These are phyloP conservation scores for Cheumatopsyche charites DNA, from an alignment of 1,140 invertebrate species.

Conservation along the genomic window DNA sequence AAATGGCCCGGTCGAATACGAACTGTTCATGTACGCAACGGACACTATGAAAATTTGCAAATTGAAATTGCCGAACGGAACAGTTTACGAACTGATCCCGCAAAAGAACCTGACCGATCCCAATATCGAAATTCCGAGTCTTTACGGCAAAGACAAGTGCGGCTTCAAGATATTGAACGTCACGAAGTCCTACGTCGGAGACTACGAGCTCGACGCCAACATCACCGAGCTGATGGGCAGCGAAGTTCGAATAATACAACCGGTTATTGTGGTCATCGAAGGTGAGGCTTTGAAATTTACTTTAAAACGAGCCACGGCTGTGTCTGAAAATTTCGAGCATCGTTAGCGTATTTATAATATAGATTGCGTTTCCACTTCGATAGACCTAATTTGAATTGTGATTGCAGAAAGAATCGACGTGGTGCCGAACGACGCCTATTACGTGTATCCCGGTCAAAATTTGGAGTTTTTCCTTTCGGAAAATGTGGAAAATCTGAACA, in stretches of 20 bases:
- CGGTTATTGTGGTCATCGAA: constrained; percentile 7
- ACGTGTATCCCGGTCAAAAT: not conserved
- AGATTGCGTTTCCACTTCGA: no score
- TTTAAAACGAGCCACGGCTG: not conserved
- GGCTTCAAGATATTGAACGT: constrained; percentile 4
- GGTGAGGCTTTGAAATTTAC: constrained; percentile 2
- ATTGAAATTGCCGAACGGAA: constrained; percentile 24
- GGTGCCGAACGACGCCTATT: not conserved
- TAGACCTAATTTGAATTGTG: not conserved
- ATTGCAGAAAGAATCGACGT: constrained; percentile 23
- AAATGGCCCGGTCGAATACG: not conserved
- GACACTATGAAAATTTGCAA: constrained; percentile 7
- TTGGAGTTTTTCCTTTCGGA: constrained; percentile 11
- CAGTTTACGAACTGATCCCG: constrained; percentile 28
- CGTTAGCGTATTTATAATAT: no score
- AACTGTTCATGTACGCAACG: not conserved
- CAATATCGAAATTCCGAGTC: not conserved
- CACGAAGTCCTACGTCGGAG: not conserved
- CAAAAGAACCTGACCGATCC: constrained; percentile 28
- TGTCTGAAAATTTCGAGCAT: no score
- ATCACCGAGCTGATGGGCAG: not conserved
- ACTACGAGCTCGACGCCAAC: not conserved
- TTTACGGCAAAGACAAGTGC: not conserved
- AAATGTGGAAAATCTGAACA: not conserved
- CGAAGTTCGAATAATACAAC: not conserved